Conservation (phyloP, 2,888 invertebrate species). For the Drosophila paramelanica region DNA sequence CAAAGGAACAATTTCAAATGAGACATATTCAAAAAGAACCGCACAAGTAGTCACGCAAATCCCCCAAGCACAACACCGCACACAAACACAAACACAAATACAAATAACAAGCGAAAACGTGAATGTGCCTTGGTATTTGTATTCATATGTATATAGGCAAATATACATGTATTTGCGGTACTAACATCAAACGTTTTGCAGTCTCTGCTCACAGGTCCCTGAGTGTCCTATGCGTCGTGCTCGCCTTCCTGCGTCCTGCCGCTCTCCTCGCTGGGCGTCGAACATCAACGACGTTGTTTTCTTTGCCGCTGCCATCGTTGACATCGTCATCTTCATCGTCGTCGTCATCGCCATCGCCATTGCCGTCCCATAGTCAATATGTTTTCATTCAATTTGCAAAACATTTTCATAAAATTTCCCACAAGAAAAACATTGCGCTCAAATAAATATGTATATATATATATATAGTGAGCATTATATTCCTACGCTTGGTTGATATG, state of each 20-base stretch:
- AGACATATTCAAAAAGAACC: constrained; percentile 68
- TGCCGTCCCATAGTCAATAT: constrained; percentile 80
- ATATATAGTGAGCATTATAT: constrained; percentile 19
- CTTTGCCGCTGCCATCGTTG: constrained; percentile 66
- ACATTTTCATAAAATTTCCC: constrained; percentile 81
- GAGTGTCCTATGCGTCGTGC: constrained; percentile 2
- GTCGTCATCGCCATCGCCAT: constrained; percentile 38
- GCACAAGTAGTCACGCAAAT: constrained; percentile 52
- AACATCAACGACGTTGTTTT: constrained; percentile 74
- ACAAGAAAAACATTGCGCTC: constrained; percentile 79
- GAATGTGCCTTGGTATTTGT: constrained; percentile 15
- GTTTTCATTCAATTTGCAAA: constrained; percentile 82
- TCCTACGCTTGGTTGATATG: constrained; percentile 45
- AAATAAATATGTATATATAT: constrained; percentile 53
- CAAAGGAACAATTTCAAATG: constrained; percentile 76
- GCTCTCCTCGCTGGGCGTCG: constrained; percentile 13
- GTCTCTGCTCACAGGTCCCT: constrained; percentile 28
- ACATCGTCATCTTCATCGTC: constrained; percentile 49
- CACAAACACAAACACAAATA: constrained; percentile 35
- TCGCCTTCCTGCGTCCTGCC: constrained; percentile 3
- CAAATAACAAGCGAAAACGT: constrained; percentile 58
- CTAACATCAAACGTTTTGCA: constrained; percentile 78
- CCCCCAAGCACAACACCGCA: constrained; percentile 33
- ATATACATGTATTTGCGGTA: constrained; percentile 73
- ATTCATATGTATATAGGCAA: constrained; percentile 56